Percentiles rank a stretch among this genome's conserved stretches.
Evolutionary conservation across 1,140 invertebrate species (phyloP).

Genomic region (Aphis craccivora): DNA sequence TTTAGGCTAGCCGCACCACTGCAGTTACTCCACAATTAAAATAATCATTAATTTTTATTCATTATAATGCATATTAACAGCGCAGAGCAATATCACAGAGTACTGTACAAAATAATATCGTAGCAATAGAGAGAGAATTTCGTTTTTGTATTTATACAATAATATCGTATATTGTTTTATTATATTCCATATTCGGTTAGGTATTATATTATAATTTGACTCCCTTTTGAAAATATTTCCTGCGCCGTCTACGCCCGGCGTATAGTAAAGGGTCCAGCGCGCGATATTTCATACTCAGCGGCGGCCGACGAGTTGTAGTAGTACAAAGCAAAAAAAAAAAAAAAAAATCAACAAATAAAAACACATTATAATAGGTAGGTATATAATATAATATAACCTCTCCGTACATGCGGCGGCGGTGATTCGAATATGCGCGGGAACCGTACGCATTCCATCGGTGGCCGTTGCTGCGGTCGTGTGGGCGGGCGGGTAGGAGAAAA

Average conservation of each 20-base stretch:
- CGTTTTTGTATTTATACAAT: neutral
- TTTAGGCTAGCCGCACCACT: too few species aligned
- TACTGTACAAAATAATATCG: too few species aligned
- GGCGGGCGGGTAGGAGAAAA: neutral
- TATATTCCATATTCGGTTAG: neutral
- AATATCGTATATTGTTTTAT: neutral
- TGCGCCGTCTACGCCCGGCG: neutral
- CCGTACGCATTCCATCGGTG: neutral
- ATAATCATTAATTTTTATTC: too few species aligned
- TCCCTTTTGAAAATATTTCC: neutral
- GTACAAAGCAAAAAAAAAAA: neutral
- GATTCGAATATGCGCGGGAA: conserved; percentile 30
- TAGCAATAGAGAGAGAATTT: too few species aligned
- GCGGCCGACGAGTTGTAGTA: neutral
- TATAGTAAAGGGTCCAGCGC: neutral
- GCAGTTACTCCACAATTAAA: too few species aligned
- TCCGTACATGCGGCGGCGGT: neutral
- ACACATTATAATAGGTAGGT: neutral
- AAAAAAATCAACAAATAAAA: neutral
- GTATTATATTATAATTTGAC: neutral
- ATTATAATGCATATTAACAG: too few species aligned
- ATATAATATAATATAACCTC: neutral
- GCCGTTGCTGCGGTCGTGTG: neutral
- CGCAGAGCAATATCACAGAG: too few species aligned
- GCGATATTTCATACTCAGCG: neutral